Evolutionary conservation across 2,888 invertebrate species (phyloP), one percentile per base, ranked within the genome.

Genomic region (Troglohyphantes excavatus): DNA sequence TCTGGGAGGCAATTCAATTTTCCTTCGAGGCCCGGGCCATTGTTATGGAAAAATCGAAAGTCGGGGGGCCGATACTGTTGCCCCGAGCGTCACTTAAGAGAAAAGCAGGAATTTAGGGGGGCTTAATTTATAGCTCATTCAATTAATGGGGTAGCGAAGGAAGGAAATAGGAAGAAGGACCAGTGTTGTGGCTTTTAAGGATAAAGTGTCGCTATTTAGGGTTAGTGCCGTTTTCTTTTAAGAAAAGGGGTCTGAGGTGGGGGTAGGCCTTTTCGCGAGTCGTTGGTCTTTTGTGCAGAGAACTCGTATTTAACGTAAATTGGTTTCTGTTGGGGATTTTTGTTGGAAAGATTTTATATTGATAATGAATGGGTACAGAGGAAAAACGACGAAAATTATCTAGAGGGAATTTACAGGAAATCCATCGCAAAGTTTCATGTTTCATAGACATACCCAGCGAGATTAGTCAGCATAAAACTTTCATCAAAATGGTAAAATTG

Each of bases 31-130:
- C 43, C 27, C 27, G 17, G 13, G 43, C 59, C 67, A 84, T 84
- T 84, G 75, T 76, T 85, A 76, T 68, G 76, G 67, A 85, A 85
- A 68, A 76, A 76, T 76, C 85, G 68, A 85, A 68, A 85, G 59
- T 53, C 67, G 67, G 19, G 65, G 46, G 75, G 53, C 75, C 63
- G 59, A 39, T 83, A 59, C 39, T 11, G 63, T 19, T 19, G 70
- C 82, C 70, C 21, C 7, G 59, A 59, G 82, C 68, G 59, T 70
- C 70, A 82, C 70, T 70, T 82, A 82, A 43, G 70, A 26, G 61
- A 5, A 33, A 70, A 9, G 70, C 70, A 23, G 39, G 70, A 81
- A 46, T 78, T 65, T 6, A 26, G 13, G 63, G 63, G 29, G 75
- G 19, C 79, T 81, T 81, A 81, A 81, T 81, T 81, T 68, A 81